phyloP scores from a whole-genome alignment of 2,113 vertebrate species.

The Austrofundulus limnaeus region DNA sequence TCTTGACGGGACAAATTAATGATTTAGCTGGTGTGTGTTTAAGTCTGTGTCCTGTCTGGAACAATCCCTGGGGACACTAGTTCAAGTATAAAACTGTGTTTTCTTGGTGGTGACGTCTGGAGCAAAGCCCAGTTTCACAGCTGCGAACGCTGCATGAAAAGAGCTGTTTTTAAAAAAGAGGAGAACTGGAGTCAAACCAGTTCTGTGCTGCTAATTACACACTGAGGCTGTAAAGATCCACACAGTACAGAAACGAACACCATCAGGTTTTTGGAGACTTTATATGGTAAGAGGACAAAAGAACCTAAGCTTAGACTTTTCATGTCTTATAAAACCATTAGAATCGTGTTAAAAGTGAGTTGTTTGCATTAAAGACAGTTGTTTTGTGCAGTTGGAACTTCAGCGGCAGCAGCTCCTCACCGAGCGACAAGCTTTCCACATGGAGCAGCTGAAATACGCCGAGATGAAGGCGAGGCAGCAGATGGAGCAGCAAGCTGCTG shows the following conservation, averaged over 20 bases:
- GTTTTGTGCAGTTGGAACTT: conserved; percentile 85
- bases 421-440: conserved; percentile 96
- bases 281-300: neutral
- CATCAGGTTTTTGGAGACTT: neutral
- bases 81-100: conserved; percentile 55
- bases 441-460: conserved; percentile 98
- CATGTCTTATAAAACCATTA: no score
- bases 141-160: conserved; percentile 73
- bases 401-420: conserved; percentile 97
- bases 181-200: conserved; percentile 31
- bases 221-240: neutral
- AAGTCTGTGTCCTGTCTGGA: conserved; percentile 9
- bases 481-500: conserved; percentile 90
- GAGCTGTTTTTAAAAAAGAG: conserved; percentile 46
- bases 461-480: conserved; percentile 95
- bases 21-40: conserved; percentile 23
- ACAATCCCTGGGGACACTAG: conserved; percentile 39
- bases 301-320: neutral
- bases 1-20: conserved; percentile 13
- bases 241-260: conserved; percentile 1
- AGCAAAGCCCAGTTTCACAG: conserved; percentile 64
- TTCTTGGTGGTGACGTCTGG: conserved; percentile 25
- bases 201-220: conserved; percentile 34
- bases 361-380: neutral
- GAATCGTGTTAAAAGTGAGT: no score